These are phyloP conservation scores for Mythimna impura DNA, from an alignment of 2,888 invertebrate genomes.

Conservation along the genomic window DNA sequence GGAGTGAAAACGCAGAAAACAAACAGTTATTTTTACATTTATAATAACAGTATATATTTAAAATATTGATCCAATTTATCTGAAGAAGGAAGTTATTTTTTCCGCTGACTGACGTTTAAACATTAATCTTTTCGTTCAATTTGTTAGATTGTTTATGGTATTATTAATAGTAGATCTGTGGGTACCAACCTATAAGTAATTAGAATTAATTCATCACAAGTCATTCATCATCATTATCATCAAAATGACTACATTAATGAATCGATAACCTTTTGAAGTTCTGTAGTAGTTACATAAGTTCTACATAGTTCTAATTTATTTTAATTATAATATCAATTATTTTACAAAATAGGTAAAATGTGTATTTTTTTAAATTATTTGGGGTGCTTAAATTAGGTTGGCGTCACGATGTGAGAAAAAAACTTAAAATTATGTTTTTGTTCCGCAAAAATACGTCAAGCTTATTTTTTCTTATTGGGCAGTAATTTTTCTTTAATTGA, in stretches of 20 bases:
- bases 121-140: background rate
- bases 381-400: no score
- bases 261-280: slow-evolving; percentile 27
- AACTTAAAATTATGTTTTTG: background rate
- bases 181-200: background rate
- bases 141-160: background rate
- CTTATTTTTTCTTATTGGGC: slow-evolving; percentile 29
- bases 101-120: background rate
- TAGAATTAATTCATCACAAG: background rate
- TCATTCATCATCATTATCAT: no score
- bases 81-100: background rate
- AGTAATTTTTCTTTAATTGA: slow-evolving; percentile 50
- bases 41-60: background rate
- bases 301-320: no score
- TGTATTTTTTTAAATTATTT: no score
- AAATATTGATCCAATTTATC: slow-evolving; percentile 18
- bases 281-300: background rate
- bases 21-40: background rate
- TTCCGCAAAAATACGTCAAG: background rate
- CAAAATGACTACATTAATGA: no score
- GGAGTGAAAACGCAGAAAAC: background rate
- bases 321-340: no score
- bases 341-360: no score
- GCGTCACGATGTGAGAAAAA: background rate
- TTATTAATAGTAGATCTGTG: background rate